These are phyloP conservation scores for Calypte anna DNA, from an alignment of 2,113 vertebrate genomes.

Conservation along the genomic window DNA sequence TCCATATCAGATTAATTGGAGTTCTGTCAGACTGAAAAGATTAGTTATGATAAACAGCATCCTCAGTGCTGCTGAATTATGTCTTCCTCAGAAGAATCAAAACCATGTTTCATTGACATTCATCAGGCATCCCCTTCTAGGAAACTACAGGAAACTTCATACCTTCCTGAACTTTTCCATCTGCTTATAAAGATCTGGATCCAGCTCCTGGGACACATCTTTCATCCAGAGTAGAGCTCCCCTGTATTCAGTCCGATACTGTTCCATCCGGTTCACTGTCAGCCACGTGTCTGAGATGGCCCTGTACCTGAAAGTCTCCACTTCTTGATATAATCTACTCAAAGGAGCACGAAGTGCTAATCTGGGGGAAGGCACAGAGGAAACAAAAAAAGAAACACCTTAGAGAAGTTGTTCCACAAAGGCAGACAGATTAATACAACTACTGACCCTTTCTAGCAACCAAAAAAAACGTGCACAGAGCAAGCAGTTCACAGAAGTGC, in stretches of 20 bases:
- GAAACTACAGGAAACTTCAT: slow-evolving; percentile 39
- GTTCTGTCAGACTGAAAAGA: slow-evolving; percentile 52
- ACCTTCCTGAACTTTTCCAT: slow-evolving; percentile 99
- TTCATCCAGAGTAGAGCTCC: slow-evolving; percentile 98
- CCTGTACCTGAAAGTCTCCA: slow-evolving; percentile 94
- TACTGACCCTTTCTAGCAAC: neutral
- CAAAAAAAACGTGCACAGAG: neutral
- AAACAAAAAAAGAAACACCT: neutral
- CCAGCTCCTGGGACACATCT: slow-evolving; percentile 96
- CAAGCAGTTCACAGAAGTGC: neutral
- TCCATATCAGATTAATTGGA: slow-evolving; percentile 46
- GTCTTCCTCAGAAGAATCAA: slow-evolving; percentile 31
- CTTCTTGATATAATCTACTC: slow-evolving; percentile 93
- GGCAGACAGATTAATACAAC: neutral
- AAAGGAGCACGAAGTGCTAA: slow-evolving; percentile 88
- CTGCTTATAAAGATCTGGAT: slow-evolving; percentile 95
- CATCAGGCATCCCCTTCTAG: neutral
- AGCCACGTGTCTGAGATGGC: slow-evolving; percentile 98
- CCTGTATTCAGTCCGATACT: slow-evolving; percentile 92
- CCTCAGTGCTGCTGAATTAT: slow-evolving; percentile 39
- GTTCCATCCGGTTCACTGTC: slow-evolving; percentile 96
- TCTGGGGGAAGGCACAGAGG: slow-evolving; percentile 56
- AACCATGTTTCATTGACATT: slow-evolving; percentile 24
- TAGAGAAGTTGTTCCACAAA: neutral
- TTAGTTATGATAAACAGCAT: slow-evolving; percentile 45